Conservation (phyloP, 2,888 invertebrate genomes). For the Choreutis nemorana region DNA sequence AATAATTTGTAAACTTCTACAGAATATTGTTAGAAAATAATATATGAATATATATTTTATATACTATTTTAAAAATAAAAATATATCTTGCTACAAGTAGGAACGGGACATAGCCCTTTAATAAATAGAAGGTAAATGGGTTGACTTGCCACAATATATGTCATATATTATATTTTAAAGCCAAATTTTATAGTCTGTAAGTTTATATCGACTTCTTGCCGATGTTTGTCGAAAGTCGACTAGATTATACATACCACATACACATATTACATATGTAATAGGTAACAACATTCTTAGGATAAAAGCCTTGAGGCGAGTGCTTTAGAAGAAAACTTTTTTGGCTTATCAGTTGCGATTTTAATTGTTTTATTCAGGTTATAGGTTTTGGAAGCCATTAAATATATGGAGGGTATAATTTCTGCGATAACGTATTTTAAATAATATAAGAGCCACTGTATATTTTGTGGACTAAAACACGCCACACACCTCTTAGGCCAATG, state of each 20-base stretch:
- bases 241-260: slow-evolving; percentile 41
- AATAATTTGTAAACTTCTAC: slow-evolving; percentile 57
- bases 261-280: slow-evolving; percentile 58
- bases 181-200: slow-evolving; percentile 67
- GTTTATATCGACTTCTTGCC: slow-evolving; percentile 55
- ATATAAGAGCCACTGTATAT: too few species aligned
- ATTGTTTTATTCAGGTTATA: not conserved
- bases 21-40: slow-evolving; percentile 60
- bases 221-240: slow-evolving; percentile 55
- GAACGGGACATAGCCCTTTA: slow-evolving; percentile 27
- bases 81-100: slow-evolving; percentile 42
- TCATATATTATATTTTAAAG: slow-evolving; percentile 63
- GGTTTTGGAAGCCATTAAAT: too few species aligned
- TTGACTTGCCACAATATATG: slow-evolving; percentile 58
- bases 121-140: slow-evolving; percentile 53
- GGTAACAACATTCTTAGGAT: slow-evolving; percentile 54
- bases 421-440: too few species aligned
- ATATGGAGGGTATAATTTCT: too few species aligned
- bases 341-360: not conserved
- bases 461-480: too few species aligned
- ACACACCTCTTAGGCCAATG: too few species aligned
- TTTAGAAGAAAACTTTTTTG: not conserved
- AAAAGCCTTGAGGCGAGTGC: slow-evolving; percentile 34
- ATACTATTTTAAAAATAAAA: slow-evolving; percentile 45
- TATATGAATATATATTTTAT: slow-evolving; percentile 48